Evolutionary conservation across 1,140 invertebrate genomes (phyloP), one percentile per base, ranked within the genome.

Genomic region (Caenorhabditis latens): DNA sequence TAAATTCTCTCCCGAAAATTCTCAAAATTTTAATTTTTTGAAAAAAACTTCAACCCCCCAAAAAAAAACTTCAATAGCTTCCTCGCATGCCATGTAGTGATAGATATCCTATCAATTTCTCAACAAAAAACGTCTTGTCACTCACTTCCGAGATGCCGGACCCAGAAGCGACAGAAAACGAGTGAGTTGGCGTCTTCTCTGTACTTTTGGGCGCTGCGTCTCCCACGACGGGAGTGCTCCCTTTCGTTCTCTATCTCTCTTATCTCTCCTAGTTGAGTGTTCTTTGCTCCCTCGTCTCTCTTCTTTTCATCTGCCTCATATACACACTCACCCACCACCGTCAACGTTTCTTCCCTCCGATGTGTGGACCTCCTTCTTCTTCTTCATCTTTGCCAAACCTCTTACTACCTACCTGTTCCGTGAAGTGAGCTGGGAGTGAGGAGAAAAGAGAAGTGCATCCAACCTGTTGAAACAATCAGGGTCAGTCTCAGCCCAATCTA

Each of bases 321-420:
- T 50, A 50, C 46, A 79, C 71, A 19, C 71, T 79, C 46, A 46
- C 71, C 46, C 46, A 4, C 71, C 71, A 79, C 46, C 46, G 71
- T 79, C 71, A 46, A 79, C 71, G 71, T 79, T 79, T 79, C 71
- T 48, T 79, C 53, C 46, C 71, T 79, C 43, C 71, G 71, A 79
- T 79, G 71, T 79, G 71, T 79, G 71, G 71, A 79, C 71, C 71
- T 79, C 71, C 71, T 79, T 79, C 71, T 32, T 79, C 71, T 32
- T 79, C 71, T 32, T 79, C 71, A 13, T 79, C 71, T 79, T 79
- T 79, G 71, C 71, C 71, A 79, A 79, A 79, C 71, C 71, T 79
- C 71, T 79, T 79, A 71, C 65, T 71, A 79, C 71, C 71, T 79
- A 79, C 71, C 71, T 79, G 71, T 79, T 79, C 71, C 71, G 71